Evolutionary conservation across 2,888 invertebrate species (phyloP), one percentile per base, ranked within the genome.

Genomic region (Dinocampus coccinellae): DNA sequence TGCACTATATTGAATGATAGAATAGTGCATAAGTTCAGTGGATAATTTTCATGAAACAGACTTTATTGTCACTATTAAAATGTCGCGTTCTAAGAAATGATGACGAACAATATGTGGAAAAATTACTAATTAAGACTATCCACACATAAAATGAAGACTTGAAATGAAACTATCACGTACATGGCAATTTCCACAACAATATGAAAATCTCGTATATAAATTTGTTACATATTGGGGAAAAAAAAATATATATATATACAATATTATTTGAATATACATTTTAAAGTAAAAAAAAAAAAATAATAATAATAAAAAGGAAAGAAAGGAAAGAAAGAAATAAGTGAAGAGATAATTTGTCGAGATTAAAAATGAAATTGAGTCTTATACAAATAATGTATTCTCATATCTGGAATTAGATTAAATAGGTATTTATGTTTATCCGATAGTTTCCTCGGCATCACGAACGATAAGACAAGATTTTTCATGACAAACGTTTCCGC

Each of bases 41-140:
- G 7, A 47, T 47, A 47, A 16, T 47, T 47, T 47, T 16, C 47
- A 16, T 1, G 7, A 47, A 16, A n/a, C 47, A 47, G 47, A 47
- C 16, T 47, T 47, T 47, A 47, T 47, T 47, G 16, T 16, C 1
- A 16, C 20, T 20, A 20, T 34, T 11, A 60, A 36, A 7, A 33
- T 9, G 16, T 34, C 20, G 9, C 16, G 9, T 60, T 60, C 60
- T 20, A 6, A 7, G 60, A 63, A 63, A 3, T 29, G 29, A 29
- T 52, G 63, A 26, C 29, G n/a, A 16, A 47, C 47, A 63, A 52
- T 63, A 42, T 20, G 29, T 10, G 16, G 29, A 33, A 63, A 52
- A 63, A 47, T 63, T 63, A 63, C 36, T 52, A 63, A 63, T 63
- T 52, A 63, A 63, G 63, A 52, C 52, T 63, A 52, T 63, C n/a